Evolutionary conservation across 2,113 vertebrate species (phyloP).

Genomic region (Campylomormyrus numenius): DNA sequence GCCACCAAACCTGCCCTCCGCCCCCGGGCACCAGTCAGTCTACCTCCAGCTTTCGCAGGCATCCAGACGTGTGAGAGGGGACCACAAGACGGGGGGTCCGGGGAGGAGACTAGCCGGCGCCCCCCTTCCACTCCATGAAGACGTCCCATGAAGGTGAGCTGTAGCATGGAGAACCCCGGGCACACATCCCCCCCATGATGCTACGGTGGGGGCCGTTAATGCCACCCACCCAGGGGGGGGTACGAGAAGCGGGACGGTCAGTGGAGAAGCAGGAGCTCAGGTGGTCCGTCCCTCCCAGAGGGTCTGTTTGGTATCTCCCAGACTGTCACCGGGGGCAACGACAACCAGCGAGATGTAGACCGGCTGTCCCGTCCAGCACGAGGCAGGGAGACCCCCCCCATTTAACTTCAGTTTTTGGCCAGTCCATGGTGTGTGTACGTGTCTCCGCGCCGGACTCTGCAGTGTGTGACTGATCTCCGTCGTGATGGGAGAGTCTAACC

Average conservation of each 20-base stretch:
- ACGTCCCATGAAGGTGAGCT: neutral
- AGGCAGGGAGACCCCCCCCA: neutral
- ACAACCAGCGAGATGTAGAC: neutral
- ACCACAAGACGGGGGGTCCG: neutral
- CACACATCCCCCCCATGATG: neutral
- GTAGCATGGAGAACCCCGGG: neutral
- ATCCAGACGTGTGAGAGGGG: neutral
- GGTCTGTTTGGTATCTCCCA: neutral
- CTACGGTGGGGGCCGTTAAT: neutral
- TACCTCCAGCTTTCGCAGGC: neutral
- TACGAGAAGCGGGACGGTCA: neutral
- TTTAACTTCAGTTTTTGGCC: neutral
- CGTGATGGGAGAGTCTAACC: neutral
- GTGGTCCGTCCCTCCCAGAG: neutral
- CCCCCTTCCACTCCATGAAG: neutral
- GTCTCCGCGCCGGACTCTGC: slow-evolving; percentile 73
- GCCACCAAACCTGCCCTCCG: slow-evolving; percentile 7
- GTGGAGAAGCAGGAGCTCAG: neutral
- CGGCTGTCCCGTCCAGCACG: neutral
- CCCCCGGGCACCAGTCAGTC: neutral
- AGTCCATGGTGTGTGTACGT: neutral
- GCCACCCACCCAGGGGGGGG: neutral
- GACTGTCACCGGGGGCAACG: neutral
- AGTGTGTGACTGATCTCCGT: neutral
- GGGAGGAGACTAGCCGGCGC: neutral